Percentiles rank a stretch among this genome's conserved stretches.
Conservation (phyloP, 1,140 invertebrate species). For the Heliothis subflexa region DNA sequence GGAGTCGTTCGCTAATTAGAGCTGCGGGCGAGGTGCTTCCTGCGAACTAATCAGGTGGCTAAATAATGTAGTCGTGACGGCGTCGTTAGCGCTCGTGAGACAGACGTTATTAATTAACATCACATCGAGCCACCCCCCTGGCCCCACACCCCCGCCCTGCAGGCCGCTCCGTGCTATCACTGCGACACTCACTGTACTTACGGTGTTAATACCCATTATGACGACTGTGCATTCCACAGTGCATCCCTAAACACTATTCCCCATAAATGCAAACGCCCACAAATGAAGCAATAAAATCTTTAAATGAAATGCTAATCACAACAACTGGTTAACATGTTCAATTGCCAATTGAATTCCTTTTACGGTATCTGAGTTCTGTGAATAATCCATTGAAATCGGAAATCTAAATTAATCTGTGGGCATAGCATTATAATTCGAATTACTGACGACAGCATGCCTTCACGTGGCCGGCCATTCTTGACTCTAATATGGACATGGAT, state of each 20-base stretch:
- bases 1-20: constrained; percentile 78
- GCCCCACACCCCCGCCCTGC: constrained; percentile 36
- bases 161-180: constrained; percentile 49
- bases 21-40: constrained; percentile 72
- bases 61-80: constrained; percentile 85
- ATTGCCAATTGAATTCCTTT: constrained; percentile 35
- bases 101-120: constrained; percentile 86
- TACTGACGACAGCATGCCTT: constrained; percentile 8
- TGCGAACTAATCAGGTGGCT: constrained; percentile 84
- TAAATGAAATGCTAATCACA: constrained; percentile 14
- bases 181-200: constrained; percentile 35
- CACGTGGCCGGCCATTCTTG: not conserved
- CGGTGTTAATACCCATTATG: constrained; percentile 15
- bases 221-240: constrained; percentile 19
- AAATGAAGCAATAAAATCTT: not conserved
- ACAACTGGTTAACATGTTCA: constrained; percentile 6
- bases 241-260: not conserved
- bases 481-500: not conserved
- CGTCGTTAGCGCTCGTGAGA: constrained; percentile 83
- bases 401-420: constrained; percentile 21
- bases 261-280: not conserved
- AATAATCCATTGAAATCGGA: constrained; percentile 25
- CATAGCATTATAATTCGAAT: not conserved
- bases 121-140: constrained; percentile 60
- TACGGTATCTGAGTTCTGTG: not conserved